A percentile compares a stretch with the other conserved stretches of the same genome.
Evolutionary conservation across 2,888 invertebrate genomes (phyloP).

Genomic region (Tetramorium bicarinatum): DNA sequence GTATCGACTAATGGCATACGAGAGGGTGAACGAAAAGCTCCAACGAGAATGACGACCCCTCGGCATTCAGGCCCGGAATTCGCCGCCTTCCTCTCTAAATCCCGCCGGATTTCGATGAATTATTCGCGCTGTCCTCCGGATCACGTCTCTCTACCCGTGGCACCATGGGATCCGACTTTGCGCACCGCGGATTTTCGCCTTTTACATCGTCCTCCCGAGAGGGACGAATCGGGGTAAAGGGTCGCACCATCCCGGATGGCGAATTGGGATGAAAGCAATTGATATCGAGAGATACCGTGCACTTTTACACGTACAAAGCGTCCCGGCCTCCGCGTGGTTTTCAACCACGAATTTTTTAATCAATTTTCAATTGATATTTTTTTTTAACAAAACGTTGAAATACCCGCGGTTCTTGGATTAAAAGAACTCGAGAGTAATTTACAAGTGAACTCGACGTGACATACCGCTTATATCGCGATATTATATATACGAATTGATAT

Average conservation of each 20-base stretch:
- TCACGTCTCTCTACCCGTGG: constrained; percentile 20
- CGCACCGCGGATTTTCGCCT: constrained; percentile 41
- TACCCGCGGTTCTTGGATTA: background rate
- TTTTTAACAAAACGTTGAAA: background rate
- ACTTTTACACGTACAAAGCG: background rate
- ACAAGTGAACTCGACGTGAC: background rate
- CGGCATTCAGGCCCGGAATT: constrained; percentile 30
- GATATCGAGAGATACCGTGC: constrained; percentile 14
- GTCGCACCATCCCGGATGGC: background rate
- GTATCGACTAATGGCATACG: constrained; percentile 63
- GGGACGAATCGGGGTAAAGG: background rate
- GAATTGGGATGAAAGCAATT: background rate
- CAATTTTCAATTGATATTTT: background rate
- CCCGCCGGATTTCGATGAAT: constrained; percentile 63
- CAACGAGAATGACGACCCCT: constrained; percentile 58
- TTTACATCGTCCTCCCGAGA: constrained; percentile 13
- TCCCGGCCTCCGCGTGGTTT: background rate
- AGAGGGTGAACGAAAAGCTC: constrained; percentile 47
- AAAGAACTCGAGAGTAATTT: background rate
- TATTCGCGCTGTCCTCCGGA: constrained; percentile 45
- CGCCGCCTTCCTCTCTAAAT: constrained; percentile 32
- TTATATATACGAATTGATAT: background rate
- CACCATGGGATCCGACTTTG: constrained; percentile 41
- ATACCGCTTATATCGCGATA: no score
- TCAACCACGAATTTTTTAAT: constrained; percentile 22